phyloP scores from a whole-genome alignment of 2,888 invertebrate species.

The Sesia apiformis region DNA sequence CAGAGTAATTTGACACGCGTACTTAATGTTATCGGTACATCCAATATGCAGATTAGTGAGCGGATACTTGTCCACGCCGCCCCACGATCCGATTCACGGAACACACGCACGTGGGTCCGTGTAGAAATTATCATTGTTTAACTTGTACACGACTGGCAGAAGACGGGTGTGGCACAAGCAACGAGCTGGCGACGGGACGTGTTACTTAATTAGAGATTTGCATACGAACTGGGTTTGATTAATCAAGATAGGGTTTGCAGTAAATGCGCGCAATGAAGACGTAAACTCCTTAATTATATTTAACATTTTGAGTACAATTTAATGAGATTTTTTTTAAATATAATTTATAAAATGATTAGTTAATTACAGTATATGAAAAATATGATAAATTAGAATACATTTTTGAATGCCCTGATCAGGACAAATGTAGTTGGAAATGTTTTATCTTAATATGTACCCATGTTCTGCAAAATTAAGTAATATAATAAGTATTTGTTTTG shows the following conservation, averaged over 20 bases:
- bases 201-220: neutral
- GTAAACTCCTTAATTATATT: no score
- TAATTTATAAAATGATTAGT: no score
- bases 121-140: conserved; percentile 59
- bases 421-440: no score
- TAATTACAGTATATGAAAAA: no score
- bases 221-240: neutral
- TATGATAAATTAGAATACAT: no score
- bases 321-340: no score
- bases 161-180: neutral
- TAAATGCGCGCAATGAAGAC: neutral
- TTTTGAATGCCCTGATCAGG: no score
- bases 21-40: conserved; percentile 30
- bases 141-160: conserved; percentile 1
- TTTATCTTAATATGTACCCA: no score
- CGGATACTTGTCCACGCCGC: conserved; percentile 52
- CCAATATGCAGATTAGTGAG: conserved; percentile 63
- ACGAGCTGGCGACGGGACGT: neutral
- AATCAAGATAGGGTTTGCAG: neutral
- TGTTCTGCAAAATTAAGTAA: no score
- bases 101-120: conserved; percentile 35
- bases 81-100: conserved; percentile 42
- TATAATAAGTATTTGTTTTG: no score
- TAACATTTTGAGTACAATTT: no score
- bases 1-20: conserved; percentile 12